Conservation (phyloP, 1,140 invertebrate species). For the Contarinia nasturtii region DNA sequence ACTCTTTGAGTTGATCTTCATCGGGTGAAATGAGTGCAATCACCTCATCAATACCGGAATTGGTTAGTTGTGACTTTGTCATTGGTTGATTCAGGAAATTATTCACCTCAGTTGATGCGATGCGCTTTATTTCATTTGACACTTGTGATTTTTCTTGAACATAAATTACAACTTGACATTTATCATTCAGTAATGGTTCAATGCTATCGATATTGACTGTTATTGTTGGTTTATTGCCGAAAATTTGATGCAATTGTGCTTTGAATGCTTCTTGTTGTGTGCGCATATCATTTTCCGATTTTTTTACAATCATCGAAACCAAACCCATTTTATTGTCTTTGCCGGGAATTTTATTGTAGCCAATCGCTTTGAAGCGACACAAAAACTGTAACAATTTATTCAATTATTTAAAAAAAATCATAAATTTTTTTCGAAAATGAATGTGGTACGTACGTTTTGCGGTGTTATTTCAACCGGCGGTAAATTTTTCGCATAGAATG, state of each 20-base stretch:
- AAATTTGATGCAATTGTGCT: conserved; percentile 39
- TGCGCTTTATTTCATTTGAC: conserved; percentile 38
- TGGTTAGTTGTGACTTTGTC: conserved; percentile 45
- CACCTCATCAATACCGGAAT: conserved; percentile 41
- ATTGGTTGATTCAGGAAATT: conserved; percentile 44
- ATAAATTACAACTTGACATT: conserved; percentile 59
- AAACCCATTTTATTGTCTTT: conserved; percentile 73
- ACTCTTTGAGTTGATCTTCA: conserved; percentile 63
- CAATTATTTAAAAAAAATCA: too few species aligned
- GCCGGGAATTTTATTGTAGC: conserved; percentile 66
- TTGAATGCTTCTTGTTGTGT: conserved; percentile 32
- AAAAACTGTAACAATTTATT: conserved; percentile 47
- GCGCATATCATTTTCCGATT: conserved; percentile 24
- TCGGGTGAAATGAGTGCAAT: conserved; percentile 43
- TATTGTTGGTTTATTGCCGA: conserved; percentile 71
- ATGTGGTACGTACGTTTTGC: conserved; percentile 44
- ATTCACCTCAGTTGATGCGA: conserved; percentile 53
- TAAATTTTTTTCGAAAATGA: too few species aligned
- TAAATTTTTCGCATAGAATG: conserved; percentile 52
- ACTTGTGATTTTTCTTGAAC: conserved; percentile 54
- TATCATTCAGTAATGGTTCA: conserved; percentile 50
- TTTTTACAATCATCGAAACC: conserved; percentile 64
- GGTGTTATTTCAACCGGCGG: conserved; percentile 66
- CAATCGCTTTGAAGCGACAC: conserved; percentile 82
- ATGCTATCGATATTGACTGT: conserved; percentile 56